phyloP scores from a whole-genome alignment of 1,140 invertebrate species.

The Leptopilina clavipes region DNA sequence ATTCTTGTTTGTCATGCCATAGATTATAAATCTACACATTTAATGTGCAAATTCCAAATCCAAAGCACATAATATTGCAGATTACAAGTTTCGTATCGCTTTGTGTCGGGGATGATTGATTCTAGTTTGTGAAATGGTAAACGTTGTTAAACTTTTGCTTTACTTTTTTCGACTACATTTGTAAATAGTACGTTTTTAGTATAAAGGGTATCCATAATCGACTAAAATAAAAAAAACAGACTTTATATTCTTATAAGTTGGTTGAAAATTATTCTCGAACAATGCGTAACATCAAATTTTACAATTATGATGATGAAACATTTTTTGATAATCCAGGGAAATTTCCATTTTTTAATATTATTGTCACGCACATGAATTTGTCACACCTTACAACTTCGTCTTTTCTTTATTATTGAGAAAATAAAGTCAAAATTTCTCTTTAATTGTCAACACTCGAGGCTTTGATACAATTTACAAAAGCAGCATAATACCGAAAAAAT shows the following conservation, averaged over 20 bases:
- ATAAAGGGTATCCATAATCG: constrained; percentile 29
- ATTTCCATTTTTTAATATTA: too few species aligned
- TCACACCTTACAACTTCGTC: too few species aligned
- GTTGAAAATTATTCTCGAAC: constrained; percentile 20
- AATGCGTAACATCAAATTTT: constrained; percentile 12
- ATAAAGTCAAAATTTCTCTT: too few species aligned
- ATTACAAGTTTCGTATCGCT: neutral
- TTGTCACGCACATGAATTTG: too few species aligned
- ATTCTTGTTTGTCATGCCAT: constrained; percentile 27
- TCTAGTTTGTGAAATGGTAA: constrained; percentile 30
- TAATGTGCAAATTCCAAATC: neutral
- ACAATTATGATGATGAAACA: too few species aligned
- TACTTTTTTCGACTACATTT: constrained; percentile 21
- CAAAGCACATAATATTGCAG: neutral
- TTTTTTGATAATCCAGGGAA: too few species aligned
- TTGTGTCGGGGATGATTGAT: constrained; percentile 27
- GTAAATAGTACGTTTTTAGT: constrained; percentile 29
- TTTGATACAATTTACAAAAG: too few species aligned
- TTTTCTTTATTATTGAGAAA: too few species aligned
- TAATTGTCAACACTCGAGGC: too few species aligned
- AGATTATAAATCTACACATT: neutral
- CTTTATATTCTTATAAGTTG: constrained; percentile 21
- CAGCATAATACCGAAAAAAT: too few species aligned
- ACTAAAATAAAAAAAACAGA: constrained; percentile 2
- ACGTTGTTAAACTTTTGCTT: constrained; percentile 32